These are phyloP conservation scores for Aphelenchoides besseyi DNA, from an alignment of 1,140 invertebrate genomes.

Conservation along the genomic window DNA sequence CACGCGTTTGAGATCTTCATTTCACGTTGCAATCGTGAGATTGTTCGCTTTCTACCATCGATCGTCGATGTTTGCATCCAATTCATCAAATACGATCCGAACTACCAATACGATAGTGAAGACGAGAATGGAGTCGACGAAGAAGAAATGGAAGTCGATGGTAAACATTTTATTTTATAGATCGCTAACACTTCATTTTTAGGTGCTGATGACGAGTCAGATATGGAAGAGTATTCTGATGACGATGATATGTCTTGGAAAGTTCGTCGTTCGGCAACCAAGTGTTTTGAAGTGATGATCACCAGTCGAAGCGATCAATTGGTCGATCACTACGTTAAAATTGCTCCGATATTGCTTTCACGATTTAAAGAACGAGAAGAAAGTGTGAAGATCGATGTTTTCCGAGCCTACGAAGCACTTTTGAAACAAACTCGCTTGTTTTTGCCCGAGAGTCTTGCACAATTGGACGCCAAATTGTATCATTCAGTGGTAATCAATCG, in stretches of 20 bases:
- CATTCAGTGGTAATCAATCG: not conserved
- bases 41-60: slow-evolving; percentile 27
- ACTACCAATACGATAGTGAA: slow-evolving; percentile 56
- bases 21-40: slow-evolving; percentile 38
- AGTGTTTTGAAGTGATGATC: slow-evolving; percentile 85
- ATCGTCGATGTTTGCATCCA: slow-evolving; percentile 31
- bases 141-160: slow-evolving; percentile 51
- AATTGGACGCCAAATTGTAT: slow-evolving; percentile 11
- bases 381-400: slow-evolving; percentile 96
- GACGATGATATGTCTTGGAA: slow-evolving; percentile 99
- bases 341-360: slow-evolving; percentile 38
- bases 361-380: slow-evolving; percentile 82
- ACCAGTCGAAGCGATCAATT: slow-evolving; percentile 84
- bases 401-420: slow-evolving; percentile 90
- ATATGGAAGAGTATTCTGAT: slow-evolving; percentile 68
- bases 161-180: not conserved
- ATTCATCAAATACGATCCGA: slow-evolving; percentile 53
- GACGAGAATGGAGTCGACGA: slow-evolving; percentile 30
- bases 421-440: slow-evolving; percentile 71
- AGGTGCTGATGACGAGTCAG: slow-evolving; percentile 68
- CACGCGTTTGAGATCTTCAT: slow-evolving; percentile 53
- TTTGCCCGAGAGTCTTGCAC: slow-evolving; percentile 26
- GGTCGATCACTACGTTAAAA: slow-evolving; percentile 78
- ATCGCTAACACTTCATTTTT: slow-evolving; percentile 27
- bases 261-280: slow-evolving; percentile 84